A percentile compares a stretch with the other conserved stretches of the same genome.
Conservation (phyloP, 2,888 invertebrate genomes). For the Caradrina kadenii region DNA sequence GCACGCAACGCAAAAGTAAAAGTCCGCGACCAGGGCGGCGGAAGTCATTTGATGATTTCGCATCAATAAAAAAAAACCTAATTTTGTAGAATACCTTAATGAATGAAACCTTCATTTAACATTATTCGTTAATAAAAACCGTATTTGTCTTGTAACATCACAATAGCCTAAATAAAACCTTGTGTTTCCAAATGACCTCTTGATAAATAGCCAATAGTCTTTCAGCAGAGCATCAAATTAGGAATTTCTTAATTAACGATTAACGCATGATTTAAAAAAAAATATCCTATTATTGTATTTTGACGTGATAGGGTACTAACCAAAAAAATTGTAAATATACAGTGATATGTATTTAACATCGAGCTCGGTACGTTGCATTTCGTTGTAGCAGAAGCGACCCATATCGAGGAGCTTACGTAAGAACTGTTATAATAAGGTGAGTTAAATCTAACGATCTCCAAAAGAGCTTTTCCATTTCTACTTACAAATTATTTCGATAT, state of each 20-base stretch:
- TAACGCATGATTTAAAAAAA: neutral
- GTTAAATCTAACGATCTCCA: neutral
- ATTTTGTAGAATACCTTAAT: neutral
- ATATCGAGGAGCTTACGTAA: neutral
- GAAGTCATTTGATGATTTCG: too few species aligned
- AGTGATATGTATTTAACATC: neutral
- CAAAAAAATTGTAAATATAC: neutral
- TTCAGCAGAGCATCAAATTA: conserved; percentile 17
- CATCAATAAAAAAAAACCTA: too few species aligned
- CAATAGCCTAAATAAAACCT: neutral
- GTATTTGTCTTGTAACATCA: neutral
- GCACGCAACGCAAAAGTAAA: too few species aligned
- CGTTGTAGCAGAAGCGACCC: neutral
- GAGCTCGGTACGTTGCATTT: neutral
- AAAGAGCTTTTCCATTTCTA: neutral
- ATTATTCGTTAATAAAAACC: conserved; percentile 6
- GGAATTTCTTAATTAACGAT: conserved; percentile 42
- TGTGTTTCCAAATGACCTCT: neutral
- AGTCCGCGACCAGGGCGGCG: too few species aligned
- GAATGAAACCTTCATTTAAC: neutral
- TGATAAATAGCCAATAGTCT: conserved; percentile 1
- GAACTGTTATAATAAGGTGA: neutral
- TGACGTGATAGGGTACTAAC: too few species aligned
- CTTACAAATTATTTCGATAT: neutral
- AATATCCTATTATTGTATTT: too few species aligned